phyloP scores from a whole-genome alignment of 2,888 invertebrate genomes.

The Troilus luridus region DNA sequence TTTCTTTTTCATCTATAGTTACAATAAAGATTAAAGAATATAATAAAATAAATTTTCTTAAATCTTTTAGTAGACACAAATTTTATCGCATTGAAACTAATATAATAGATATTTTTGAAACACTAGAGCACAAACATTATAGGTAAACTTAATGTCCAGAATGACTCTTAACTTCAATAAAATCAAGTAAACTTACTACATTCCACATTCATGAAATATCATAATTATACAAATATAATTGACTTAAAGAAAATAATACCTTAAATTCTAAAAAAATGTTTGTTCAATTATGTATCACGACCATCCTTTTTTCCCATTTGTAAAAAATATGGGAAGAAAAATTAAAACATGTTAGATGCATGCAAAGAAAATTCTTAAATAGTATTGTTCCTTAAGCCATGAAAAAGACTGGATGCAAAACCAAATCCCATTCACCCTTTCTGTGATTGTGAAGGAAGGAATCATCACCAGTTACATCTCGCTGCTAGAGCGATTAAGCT shows the following conservation, averaged over 20 bases:
- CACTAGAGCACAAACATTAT: no score
- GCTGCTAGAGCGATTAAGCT: no score
- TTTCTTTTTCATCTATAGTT: no score
- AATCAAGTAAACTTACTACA: not conserved
- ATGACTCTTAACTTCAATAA: no score
- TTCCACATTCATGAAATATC: not conserved
- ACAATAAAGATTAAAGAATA: no score
- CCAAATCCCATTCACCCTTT: not conserved
- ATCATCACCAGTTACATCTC: not conserved
- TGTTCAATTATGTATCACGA: not conserved
- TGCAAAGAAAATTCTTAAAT: not conserved
- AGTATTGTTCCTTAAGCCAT: not conserved
- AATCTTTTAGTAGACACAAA: no score
- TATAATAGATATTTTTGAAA: no score
- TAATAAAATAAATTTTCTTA: no score
- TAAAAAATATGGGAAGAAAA: not conserved
- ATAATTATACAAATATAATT: not conserved
- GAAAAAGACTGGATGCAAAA: not conserved
- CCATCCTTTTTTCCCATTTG: not conserved
- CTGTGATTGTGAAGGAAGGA: not conserved
- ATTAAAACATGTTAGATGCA: not conserved
- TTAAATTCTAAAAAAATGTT: not conserved
- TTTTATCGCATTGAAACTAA: no score
- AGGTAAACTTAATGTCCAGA: no score
- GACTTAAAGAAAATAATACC: not conserved